Evolutionary conservation across 2,113 vertebrate species (phyloP).

Genomic region (Ariopsis seemanni): DNA sequence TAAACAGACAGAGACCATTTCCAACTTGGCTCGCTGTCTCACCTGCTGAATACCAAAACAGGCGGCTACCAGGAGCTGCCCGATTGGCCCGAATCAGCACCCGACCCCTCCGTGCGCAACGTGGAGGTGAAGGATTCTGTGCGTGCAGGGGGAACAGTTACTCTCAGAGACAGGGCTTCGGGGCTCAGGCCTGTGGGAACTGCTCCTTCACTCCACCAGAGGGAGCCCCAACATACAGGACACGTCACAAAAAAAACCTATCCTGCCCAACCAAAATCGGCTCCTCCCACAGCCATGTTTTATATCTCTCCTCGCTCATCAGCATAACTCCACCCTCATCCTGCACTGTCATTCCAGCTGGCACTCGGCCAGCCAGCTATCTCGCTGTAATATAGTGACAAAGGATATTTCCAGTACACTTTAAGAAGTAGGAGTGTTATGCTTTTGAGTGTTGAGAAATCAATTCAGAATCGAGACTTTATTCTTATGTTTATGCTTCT

Average conservation of each 20-base stretch:
- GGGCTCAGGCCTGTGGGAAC: constrained; percentile 56
- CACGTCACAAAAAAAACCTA: constrained; percentile 11
- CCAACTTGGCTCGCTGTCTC: constrained; percentile 94
- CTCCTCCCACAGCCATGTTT: constrained; percentile 31
- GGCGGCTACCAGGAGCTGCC: constrained; percentile 97
- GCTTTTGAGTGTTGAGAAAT: constrained; percentile 45
- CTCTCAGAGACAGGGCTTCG: constrained; percentile 64
- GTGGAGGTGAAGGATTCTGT: constrained; percentile 94
- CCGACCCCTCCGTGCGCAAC: constrained; percentile 96
- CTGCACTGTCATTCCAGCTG: constrained; percentile 36
- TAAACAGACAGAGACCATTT: constrained; percentile 93
- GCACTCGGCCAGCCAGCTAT: constrained; percentile 14
- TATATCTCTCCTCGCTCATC: constrained; percentile 47
- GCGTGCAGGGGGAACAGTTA: constrained; percentile 82
- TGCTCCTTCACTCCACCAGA: constrained; percentile 54
- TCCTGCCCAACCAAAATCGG: constrained; percentile 13
- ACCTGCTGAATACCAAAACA: constrained; percentile 93
- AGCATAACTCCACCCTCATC: constrained; percentile 51
- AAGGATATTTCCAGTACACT: constrained; percentile 8
- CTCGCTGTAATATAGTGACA: not conserved
- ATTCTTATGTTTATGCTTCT: not conserved
- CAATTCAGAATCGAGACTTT: not conserved
- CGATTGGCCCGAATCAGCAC: constrained; percentile 91
- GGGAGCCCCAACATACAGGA: constrained; percentile 56
- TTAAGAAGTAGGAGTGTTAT: constrained; percentile 30